phyloP scores from a whole-genome alignment of 2,888 invertebrate species.

The Aricia artaxerxes region DNA sequence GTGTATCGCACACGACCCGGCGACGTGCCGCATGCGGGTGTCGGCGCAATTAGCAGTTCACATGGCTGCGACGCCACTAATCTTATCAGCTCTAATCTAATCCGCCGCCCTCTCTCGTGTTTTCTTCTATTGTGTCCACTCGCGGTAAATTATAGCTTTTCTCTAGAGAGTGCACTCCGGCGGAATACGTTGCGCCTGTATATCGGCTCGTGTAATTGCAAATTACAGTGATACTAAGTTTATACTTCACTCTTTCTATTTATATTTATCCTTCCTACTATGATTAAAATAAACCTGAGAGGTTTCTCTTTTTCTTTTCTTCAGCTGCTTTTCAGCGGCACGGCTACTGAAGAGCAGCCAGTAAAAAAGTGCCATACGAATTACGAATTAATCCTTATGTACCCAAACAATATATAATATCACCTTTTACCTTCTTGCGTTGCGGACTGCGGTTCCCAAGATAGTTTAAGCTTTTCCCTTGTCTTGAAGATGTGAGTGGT shows the following conservation, averaged over 20 bases:
- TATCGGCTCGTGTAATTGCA: constrained; percentile 30
- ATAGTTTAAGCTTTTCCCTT: no score
- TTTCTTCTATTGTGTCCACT: constrained; percentile 79
- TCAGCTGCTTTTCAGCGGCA: neutral
- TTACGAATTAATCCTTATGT: no score
- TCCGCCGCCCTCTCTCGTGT: constrained; percentile 74
- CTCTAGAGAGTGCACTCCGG: constrained; percentile 64
- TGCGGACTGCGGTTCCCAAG: neutral
- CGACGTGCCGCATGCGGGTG: constrained; percentile 43
- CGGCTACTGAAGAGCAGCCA: no score
- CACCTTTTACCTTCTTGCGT: neutral
- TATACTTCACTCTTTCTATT: neutral
- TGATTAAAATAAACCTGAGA: no score
- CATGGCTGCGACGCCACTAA: constrained; percentile 64
- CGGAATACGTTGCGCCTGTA: constrained; percentile 56
- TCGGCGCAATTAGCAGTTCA: constrained; percentile 63
- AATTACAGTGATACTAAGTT: constrained; percentile 3
- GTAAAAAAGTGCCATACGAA: neutral
- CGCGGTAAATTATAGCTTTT: constrained; percentile 75
- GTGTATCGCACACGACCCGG: constrained; percentile 47
- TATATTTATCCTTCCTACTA: neutral
- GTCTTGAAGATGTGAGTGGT: neutral
- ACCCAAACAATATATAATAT: no score
- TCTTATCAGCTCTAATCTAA: constrained; percentile 77
- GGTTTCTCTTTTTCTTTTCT: neutral